Conservation (phyloP, 2,113 vertebrate species). For the Tringa solitaria region DNA sequence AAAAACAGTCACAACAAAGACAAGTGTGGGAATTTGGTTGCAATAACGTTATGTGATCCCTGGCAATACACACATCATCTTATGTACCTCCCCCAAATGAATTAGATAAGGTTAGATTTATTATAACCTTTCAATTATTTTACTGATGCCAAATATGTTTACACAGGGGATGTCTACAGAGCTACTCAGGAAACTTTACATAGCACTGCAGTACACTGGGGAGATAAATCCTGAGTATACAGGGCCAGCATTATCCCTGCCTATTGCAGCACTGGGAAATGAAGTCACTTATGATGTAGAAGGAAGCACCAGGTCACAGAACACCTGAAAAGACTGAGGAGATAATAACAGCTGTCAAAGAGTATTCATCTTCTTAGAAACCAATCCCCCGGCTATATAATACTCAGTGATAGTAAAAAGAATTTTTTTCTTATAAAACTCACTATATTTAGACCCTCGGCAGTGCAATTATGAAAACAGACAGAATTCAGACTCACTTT, state of each 20-base stretch:
- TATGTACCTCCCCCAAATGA: neutral
- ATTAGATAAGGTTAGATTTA: neutral
- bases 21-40: neutral
- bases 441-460: neutral
- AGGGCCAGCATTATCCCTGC: neutral
- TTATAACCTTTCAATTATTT: constrained; percentile 23
- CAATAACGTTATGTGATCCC: neutral
- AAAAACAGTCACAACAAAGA: neutral
- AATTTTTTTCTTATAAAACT: neutral
- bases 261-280: neutral
- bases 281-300: neutral
- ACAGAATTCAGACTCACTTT: neutral
- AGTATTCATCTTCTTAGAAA: neutral
- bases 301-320: neutral
- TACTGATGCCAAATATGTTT: constrained; percentile 16
- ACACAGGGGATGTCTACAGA: neutral
- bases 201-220: neutral
- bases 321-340: neutral
- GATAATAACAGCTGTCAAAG: neutral
- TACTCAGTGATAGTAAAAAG: neutral
- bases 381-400: neutral
- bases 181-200: constrained; percentile 1
- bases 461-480: neutral
- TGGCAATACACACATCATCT: neutral
- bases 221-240: neutral